These are phyloP conservation scores for Zygaena filipendulae DNA, from an alignment of 2,888 invertebrate species.

Conservation along the genomic window DNA sequence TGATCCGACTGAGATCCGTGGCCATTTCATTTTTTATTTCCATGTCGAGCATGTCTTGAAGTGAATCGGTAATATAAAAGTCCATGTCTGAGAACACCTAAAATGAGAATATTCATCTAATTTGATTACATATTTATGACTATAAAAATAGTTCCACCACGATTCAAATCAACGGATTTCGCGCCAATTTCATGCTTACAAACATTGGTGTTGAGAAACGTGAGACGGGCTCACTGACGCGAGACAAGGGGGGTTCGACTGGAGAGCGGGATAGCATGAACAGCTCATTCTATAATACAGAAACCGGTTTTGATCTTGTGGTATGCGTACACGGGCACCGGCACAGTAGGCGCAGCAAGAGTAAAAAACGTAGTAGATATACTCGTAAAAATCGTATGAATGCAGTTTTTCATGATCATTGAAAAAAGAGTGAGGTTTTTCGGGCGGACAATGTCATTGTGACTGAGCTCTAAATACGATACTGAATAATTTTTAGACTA, in stretches of 20 bases:
- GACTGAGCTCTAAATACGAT: too few relatives aligned
- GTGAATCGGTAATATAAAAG: conserved; percentile 75
- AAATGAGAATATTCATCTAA: conserved; percentile 25
- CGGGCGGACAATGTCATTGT: too few relatives aligned
- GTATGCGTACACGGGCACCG: conserved; percentile 37
- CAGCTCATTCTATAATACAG: conserved; percentile 53
- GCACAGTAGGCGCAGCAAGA: too few relatives aligned
- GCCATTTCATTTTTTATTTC: conserved; percentile 90
- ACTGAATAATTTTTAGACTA: too few relatives aligned
- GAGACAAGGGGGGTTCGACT: conserved; percentile 30
- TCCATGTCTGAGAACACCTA: conserved; percentile 71
- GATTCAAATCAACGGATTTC: too few relatives aligned
- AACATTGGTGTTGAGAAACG: conserved; percentile 10
- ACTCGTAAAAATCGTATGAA: too few relatives aligned
- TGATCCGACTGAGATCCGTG: conserved; percentile 78
- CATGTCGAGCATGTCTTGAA: conserved; percentile 91
- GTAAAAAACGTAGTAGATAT: too few relatives aligned
- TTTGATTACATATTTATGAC: too few relatives aligned
- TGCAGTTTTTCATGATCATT: too few relatives aligned
- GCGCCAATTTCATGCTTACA: conserved; percentile 31
- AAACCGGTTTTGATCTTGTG: conserved; percentile 57
- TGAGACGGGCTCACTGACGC: too few relatives aligned
- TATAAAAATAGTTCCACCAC: neutral
- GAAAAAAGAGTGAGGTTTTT: too few relatives aligned
- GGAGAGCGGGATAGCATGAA: too few relatives aligned